These are phyloP conservation scores for Onychostruthus taczanowskii DNA, from an alignment of 2,113 vertebrate species.

Conservation along the genomic window DNA sequence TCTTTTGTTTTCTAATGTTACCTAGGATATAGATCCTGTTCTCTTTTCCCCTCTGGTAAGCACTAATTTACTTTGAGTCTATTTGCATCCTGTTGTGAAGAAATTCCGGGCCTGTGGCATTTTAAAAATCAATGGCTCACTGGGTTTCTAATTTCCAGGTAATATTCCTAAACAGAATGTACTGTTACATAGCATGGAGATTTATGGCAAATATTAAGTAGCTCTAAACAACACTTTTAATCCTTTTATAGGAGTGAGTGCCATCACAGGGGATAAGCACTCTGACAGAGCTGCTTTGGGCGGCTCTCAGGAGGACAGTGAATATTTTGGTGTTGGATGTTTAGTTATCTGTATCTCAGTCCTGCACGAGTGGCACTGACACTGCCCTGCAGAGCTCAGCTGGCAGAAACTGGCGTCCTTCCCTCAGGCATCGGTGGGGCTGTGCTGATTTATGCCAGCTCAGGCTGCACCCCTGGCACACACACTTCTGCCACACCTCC, in stretches of 20 bases:
- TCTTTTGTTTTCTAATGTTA: neutral
- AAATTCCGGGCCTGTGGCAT: neutral
- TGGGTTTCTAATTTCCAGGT: slow-evolving; percentile 40
- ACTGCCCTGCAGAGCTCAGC: neutral
- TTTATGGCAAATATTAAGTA: neutral
- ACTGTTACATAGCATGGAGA: neutral
- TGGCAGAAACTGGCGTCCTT: neutral
- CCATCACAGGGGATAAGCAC: neutral
- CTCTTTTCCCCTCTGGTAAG: slow-evolving; percentile 34
- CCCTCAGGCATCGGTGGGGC: neutral
- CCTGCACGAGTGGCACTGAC: neutral
- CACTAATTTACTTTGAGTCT: slow-evolving; percentile 26
- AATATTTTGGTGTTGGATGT: neutral
- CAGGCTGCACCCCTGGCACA: neutral
- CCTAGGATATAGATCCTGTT: neutral
- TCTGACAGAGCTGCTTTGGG: neutral
- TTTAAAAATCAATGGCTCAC: slow-evolving; percentile 27
- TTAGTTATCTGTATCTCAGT: neutral
- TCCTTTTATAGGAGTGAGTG: neutral
- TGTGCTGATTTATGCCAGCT: neutral
- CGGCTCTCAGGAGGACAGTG: neutral
- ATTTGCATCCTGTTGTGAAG: slow-evolving; percentile 27
- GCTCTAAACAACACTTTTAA: neutral
- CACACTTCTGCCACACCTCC: neutral
- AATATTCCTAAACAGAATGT: slow-evolving; percentile 15